Base-by-base conservation (phyloP, 2,113 vertebrate species). In the Hemicordylus capensis region DNA sequence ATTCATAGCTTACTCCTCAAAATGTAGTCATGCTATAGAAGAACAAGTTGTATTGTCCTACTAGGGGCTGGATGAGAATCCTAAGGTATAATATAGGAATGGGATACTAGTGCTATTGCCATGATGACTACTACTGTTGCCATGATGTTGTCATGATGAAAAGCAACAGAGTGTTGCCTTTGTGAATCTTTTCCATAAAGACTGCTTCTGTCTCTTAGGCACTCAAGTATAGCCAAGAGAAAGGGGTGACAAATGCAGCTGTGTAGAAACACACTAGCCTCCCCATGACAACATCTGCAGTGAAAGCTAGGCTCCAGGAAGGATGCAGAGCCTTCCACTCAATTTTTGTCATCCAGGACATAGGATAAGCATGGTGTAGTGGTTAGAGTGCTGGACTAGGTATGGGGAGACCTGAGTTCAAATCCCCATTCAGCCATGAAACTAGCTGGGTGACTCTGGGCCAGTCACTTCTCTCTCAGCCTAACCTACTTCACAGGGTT, bases 31-130 rank as follows among this genome's bases (percentile, higher is more conserved):
- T 34, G 79, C 75, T 66, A 82, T 80, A 88, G 75, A 0, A 0
- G 56, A 24, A 63, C 59, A 79, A 90, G 67, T 54, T 19, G 89
- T 91, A 92, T 26, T 19, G 4, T 61, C 15, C 28, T 79, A 76
- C 6, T 24, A 10, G 92, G 81, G 80, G 2, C 8, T 39, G 2
- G 42, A 80, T 72, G n/a, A 70, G 37, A 70, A 24, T 34, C 31
- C 22, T 76, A 58, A 58, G 69, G 39, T 54, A 17, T 8, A 42
- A 2, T 19, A 2, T 76, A 34, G 48, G 4, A 4, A 12, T 76
- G 34, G 34, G 22, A 24, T 22, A 34, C 20, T 54, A 3, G 66
- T n/a, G 2, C 24, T 22, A 26, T 63, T 28, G 61, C 26, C 7
- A 28, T 6, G 10, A 61, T 6, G 22, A 61, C 14, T 17, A 66